A percentile compares a stretch with the other conserved stretches of the same genome.
These are phyloP conservation scores for Matsumyia berberina DNA, from an alignment of 2,888 invertebrate genomes.

Conservation along the genomic window DNA sequence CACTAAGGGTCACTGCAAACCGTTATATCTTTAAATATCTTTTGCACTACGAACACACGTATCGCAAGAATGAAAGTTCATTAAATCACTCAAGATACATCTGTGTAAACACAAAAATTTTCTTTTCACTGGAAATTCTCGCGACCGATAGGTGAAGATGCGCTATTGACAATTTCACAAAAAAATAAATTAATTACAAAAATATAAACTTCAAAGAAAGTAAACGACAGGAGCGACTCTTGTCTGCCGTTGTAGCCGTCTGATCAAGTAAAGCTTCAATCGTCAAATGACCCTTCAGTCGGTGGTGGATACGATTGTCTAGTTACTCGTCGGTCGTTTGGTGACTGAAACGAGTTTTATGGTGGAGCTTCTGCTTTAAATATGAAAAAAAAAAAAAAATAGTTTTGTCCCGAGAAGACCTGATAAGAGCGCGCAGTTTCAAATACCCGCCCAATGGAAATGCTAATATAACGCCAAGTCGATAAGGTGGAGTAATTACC, in stretches of 20 bases:
- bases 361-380: constrained; percentile 42
- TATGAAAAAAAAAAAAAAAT: too few species aligned
- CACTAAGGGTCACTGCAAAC: constrained; percentile 3
- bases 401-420: not conserved
- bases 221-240: not conserved
- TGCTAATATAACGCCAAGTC: not conserved
- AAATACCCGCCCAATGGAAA: constrained; percentile 18
- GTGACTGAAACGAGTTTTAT: constrained; percentile 33
- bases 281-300: constrained; percentile 27
- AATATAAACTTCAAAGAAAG: constrained; percentile 9
- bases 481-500: not conserved
- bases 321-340: constrained; percentile 3
- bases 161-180: not conserved
- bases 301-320: constrained; percentile 9
- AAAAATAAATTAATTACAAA: not conserved
- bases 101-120: not conserved
- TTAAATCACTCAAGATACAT: too few species aligned
- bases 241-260: not conserved
- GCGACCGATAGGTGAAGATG: not conserved
- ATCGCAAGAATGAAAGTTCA: too few species aligned
- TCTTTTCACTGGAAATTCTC: not conserved
- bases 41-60: not conserved
- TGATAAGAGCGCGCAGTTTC: constrained; percentile 25
- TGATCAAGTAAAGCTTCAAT: constrained; percentile 25
- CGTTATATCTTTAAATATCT: constrained; percentile 13